Evolutionary conservation across 1,140 invertebrate species (phyloP), one percentile per base, ranked within the genome.

Genomic region (Sminthurides bifidus): DNA sequence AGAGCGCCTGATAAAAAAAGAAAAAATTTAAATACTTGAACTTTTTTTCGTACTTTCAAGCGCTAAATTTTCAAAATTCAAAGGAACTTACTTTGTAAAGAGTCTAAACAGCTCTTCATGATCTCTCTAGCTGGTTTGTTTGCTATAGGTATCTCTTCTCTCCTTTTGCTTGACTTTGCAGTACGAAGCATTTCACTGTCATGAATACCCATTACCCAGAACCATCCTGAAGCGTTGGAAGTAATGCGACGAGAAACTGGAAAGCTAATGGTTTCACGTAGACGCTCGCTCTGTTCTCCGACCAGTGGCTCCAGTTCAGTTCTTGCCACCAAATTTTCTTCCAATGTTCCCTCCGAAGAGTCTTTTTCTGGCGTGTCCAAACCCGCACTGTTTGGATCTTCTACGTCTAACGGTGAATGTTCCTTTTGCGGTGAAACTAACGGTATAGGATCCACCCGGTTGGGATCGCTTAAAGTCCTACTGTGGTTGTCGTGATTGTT

Each of bases 181-280:
- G n/a, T 15, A 23, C 41, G n/a, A 29, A 30, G 10, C 15, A 48
- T 19, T 74, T 49, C 46, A 5, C 35, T 44, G 17, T 78, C 84
- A 56, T 80, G 75, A 40, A 88, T 78, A 37, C 84, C 83, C 19
- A 83, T 82, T 56, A 88, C 79, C 78, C 83, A 89, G 68, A 80
- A 78, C 85, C 85, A 89, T 35, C 85, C 85, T 43, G 78, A 76
- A 74, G 71, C 71, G 74, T 78, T 87, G 19, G 27, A 44, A 35
- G 54, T 64, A 14, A 56, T 45, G 15, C 52, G 55, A 51, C 54
- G 52, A 44, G 48, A 37, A 35, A 58, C 53, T 19, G 54, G 58
- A 51, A 63, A 58, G n/a, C 27, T 24, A 46, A 52, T 24, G 23
- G 48, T 58, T 52, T 58, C 56, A 35, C 56, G 29, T 10, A 44